These are phyloP conservation scores for Hipposideros armiger DNA, from an alignment of 2,113 vertebrate species.

Conservation along the genomic window DNA sequence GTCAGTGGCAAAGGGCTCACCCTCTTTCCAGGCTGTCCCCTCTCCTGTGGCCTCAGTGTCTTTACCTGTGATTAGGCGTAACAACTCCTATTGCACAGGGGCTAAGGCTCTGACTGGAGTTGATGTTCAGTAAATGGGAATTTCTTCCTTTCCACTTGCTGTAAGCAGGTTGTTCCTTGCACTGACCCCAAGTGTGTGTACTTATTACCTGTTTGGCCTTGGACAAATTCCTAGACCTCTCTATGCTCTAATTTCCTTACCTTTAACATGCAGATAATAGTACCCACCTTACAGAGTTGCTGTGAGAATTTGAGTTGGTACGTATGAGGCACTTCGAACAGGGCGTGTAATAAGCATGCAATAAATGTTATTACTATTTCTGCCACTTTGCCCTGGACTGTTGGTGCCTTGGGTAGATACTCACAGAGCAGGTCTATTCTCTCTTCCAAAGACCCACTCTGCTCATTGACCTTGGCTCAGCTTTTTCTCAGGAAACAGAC, in stretches of 20 bases:
- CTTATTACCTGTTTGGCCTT: neutral
- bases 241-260: conserved; percentile 16
- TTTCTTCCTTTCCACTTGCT: conserved; percentile 34
- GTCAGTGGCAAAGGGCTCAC: neutral
- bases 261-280: neutral
- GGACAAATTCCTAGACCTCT: neutral
- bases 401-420: neutral
- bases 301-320: conserved; percentile 27
- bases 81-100: neutral
- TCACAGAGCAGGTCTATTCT: neutral
- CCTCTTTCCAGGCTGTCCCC: neutral
- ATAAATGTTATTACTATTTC: neutral
- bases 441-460: neutral
- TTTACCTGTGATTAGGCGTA: neutral
- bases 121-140: neutral
- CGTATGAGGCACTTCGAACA: neutral
- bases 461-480: neutral
- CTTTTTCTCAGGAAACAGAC: conserved; percentile 28
- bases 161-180: conserved; percentile 12
- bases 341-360: neutral
- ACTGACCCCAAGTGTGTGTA: neutral
- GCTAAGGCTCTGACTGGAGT: neutral
- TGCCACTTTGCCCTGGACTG: neutral
- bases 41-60: neutral
- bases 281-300: neutral